Percentiles rank a stretch among this genome's conserved stretches.
phyloP scores from a whole-genome alignment of 2,888 invertebrate species.

The Rhodophaea formosa region DNA sequence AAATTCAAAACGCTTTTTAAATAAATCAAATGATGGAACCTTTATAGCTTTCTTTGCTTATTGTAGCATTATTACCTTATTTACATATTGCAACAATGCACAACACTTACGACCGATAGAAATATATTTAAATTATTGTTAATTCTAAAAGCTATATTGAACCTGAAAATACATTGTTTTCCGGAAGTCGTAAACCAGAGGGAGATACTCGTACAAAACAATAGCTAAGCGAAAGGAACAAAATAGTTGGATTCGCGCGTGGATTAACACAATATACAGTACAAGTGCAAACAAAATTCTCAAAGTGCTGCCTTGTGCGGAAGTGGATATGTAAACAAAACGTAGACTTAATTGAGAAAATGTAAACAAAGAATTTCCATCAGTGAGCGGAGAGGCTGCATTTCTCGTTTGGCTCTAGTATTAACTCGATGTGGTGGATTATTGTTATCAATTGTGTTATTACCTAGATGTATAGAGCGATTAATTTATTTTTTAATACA shows the following conservation, averaged over 20 bases:
- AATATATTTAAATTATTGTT: no score
- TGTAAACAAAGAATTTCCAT: slow-evolving; percentile 71
- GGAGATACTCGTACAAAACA: background rate
- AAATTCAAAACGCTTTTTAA: no score
- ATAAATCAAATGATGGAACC: no score
- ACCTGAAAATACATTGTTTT: slow-evolving; percentile 1
- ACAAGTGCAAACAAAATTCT: slow-evolving; percentile 56
- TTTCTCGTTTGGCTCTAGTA: slow-evolving; percentile 30
- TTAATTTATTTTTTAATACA: no score
- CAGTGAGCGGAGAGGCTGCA: slow-evolving; percentile 46
- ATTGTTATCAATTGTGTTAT: slow-evolving; percentile 50
- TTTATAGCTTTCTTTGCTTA: no score
- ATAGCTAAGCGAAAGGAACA: slow-evolving; percentile 4
- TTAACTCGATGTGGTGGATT: slow-evolving; percentile 22
- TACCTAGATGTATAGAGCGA: slow-evolving; percentile 12
- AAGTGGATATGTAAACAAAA: slow-evolving; percentile 58
- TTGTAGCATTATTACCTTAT: no score
- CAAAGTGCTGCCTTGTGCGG: slow-evolving; percentile 57
- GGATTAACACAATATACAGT: slow-evolving; percentile 19
- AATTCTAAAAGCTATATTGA: background rate
- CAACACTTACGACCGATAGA: no score
- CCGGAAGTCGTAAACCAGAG: slow-evolving; percentile 12
- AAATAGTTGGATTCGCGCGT: slow-evolving; percentile 18
- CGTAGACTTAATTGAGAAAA: slow-evolving; percentile 77
- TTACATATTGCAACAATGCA: no score